Evolutionary conservation across 2,888 invertebrate genomes (phyloP).

Genomic region (Resseliella maxima): DNA sequence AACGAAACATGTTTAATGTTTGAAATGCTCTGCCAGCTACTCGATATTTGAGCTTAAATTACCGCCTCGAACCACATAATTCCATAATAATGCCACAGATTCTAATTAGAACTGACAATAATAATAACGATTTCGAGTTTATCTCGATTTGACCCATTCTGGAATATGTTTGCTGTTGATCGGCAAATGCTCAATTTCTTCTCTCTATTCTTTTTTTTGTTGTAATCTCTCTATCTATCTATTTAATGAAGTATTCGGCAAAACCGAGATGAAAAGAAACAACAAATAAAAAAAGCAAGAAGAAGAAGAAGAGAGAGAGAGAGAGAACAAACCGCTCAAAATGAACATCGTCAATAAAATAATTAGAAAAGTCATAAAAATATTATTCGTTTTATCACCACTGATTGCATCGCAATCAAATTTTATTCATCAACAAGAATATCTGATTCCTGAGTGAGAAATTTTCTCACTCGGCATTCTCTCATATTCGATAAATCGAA

Average conservation of each 20-base stretch:
- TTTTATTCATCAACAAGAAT: background rate
- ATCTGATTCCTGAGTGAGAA: background rate
- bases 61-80: slow-evolving; percentile 10
- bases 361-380: slow-evolving; percentile 53
- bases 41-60: background rate
- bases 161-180: background rate
- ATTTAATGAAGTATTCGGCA: background rate
- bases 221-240: background rate
- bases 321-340: background rate
- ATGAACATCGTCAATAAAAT: slow-evolving; percentile 54
- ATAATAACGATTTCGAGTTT: slow-evolving; percentile 46
- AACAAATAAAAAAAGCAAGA: background rate
- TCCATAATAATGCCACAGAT: slow-evolving; percentile 29
- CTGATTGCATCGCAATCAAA: background rate
- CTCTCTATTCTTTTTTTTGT: too few relatives aligned
- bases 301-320: background rate
- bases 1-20: background rate
- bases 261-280: background rate
- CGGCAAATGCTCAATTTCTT: background rate
- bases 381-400: slow-evolving; percentile 4
- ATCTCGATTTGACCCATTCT: slow-evolving; percentile 51
- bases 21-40: background rate
- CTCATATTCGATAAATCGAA: background rate
- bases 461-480: background rate
- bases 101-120: slow-evolving; percentile 45